phyloP scores from a whole-genome alignment of 1,140 invertebrate species.

The Ganaspis sp. region DNA sequence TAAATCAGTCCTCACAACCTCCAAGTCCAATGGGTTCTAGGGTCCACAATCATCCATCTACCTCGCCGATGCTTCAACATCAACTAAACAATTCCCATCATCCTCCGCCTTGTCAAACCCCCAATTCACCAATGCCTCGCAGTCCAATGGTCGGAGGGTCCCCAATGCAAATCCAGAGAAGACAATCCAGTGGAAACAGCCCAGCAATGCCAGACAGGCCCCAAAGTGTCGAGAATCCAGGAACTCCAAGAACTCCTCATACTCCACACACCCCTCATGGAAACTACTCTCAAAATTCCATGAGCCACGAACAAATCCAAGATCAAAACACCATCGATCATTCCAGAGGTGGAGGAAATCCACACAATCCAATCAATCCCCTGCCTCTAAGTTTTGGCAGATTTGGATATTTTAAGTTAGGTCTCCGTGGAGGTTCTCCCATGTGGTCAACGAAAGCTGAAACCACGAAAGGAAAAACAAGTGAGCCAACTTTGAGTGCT shows the following conservation, averaged over 20 bases:
- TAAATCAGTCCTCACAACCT: constrained; percentile 73
- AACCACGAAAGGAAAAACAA: constrained; percentile 71
- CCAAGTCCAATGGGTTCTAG: constrained; percentile 72
- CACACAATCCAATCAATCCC: constrained; percentile 76
- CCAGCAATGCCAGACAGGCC: constrained; percentile 78
- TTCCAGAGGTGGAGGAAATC: constrained; percentile 75
- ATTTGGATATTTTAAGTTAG: constrained; percentile 80
- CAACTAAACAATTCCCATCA: constrained; percentile 68
- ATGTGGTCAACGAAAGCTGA: constrained; percentile 80
- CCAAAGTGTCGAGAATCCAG: constrained; percentile 78
- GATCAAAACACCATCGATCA: constrained; percentile 55
- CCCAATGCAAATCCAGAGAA: constrained; percentile 77
- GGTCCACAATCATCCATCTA: constrained; percentile 66
- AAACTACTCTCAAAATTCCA: constrained; percentile 61
- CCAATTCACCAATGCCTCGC: constrained; percentile 76
- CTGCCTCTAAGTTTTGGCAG: constrained; percentile 76
- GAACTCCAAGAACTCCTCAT: constrained; percentile 76
- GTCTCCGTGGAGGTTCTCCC: constrained; percentile 83
- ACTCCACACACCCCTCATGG: constrained; percentile 60
- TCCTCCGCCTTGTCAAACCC: constrained; percentile 68
- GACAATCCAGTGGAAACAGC: constrained; percentile 78
- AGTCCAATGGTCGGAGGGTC: constrained; percentile 77
- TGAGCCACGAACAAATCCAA: constrained; percentile 64
- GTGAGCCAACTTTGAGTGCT: constrained; percentile 66
- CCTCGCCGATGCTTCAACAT: constrained; percentile 73